Evolutionary conservation across 2,797 vertebrate species (phyloP).

Genomic region (Falco biarmicus): DNA sequence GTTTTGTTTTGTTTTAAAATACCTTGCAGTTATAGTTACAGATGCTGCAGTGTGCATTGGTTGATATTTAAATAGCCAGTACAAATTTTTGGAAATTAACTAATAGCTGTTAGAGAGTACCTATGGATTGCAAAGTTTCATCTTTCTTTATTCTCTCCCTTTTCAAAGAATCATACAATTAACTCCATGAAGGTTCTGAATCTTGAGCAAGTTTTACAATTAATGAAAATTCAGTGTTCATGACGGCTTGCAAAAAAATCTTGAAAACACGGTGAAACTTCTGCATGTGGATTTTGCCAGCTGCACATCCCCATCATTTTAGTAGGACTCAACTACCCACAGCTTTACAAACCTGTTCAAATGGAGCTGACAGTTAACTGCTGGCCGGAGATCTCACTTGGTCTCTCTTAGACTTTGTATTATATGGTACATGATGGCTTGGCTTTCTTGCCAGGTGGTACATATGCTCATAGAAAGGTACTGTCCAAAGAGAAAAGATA

Average conservation of each 20-base stretch:
- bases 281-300: not conserved
- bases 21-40: not conserved
- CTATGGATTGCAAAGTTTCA: not conserved
- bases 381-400: not conserved
- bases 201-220: not conserved
- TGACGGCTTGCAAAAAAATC: too few species aligned
- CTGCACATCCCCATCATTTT: not conserved
- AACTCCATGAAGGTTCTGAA: not conserved
- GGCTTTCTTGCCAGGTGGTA: not conserved
- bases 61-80: not conserved
- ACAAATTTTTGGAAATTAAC: not conserved
- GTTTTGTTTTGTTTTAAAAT: not conserved
- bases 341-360: not conserved
- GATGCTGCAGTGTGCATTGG: not conserved
- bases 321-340: not conserved
- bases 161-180: not conserved
- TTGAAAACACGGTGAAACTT: not conserved
- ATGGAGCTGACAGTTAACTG: not conserved
- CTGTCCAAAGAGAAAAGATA: not conserved
- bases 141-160: not conserved
- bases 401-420: not conserved
- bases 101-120: not conserved
- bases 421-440: rapidly evolving
- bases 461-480: rapidly evolving
- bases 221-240: not conserved